Evolutionary conservation across 2,888 invertebrate genomes (phyloP).

Genomic region (Cheilosia urbana): DNA sequence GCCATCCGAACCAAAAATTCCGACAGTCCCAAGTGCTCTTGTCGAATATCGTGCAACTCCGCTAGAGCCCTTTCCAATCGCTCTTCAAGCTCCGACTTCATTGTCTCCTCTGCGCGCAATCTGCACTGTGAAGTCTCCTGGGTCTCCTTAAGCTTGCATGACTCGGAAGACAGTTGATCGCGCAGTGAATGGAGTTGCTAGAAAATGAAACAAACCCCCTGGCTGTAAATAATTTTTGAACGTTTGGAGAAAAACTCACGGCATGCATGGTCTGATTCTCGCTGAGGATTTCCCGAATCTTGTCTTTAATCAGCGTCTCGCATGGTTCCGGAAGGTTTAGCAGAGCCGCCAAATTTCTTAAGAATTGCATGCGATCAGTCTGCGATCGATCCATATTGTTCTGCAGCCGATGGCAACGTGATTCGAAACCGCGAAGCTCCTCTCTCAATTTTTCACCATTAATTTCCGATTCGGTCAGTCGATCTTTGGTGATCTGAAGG

Average conservation of each 20-base stretch:
- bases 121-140: slow-evolving; percentile 87
- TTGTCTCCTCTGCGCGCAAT: slow-evolving; percentile 87
- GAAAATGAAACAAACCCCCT: background rate
- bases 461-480: slow-evolving; percentile 90
- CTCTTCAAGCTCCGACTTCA: slow-evolving; percentile 89
- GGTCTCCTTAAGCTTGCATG: slow-evolving; percentile 86
- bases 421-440: slow-evolving; percentile 83
- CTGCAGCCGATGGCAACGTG: slow-evolving; percentile 83
- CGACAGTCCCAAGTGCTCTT: slow-evolving; percentile 85
- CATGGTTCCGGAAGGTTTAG: slow-evolving; percentile 90
- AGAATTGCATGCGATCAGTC: slow-evolving; percentile 82
- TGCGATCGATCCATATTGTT: slow-evolving; percentile 82
- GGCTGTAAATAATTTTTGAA: background rate
- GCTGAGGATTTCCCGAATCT: slow-evolving; percentile 89
- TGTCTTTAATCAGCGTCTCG: slow-evolving; percentile 91
- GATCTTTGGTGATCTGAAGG: slow-evolving; percentile 88
- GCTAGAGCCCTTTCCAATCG: slow-evolving; percentile 91
- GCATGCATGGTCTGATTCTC: slow-evolving; percentile 91
- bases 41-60: slow-evolving; percentile 88
- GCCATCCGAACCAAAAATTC: slow-evolving; percentile 93
- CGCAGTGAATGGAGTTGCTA: slow-evolving; percentile 91
- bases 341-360: slow-evolving; percentile 81
- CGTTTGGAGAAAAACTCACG: slow-evolving; percentile 84
- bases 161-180: slow-evolving; percentile 89
- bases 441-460: slow-evolving; percentile 85